Base-by-base conservation (phyloP, 2,797 vertebrate genomes). In the Sebastes aleutianus region DNA sequence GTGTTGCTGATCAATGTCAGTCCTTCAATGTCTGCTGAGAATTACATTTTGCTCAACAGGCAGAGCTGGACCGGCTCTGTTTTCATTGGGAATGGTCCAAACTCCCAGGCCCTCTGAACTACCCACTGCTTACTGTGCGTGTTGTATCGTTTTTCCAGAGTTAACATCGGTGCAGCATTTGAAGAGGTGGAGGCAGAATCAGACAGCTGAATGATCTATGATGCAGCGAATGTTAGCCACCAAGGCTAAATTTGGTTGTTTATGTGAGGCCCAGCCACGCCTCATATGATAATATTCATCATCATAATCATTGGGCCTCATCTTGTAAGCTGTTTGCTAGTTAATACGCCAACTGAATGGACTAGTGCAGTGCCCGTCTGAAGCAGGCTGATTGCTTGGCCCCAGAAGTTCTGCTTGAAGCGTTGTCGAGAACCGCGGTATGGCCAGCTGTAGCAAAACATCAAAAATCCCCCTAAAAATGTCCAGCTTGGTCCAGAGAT, bases 41-140 rank as follows among this genome's bases (percentile, higher is more conserved):
- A 74, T 57, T 73, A 3, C 10, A 10, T 78, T 61, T 78, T 66
- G 14, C 70, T 29, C 8, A 63, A 80, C 63, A 68, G 76, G 70
- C 67, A 77, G 58, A 82, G 24, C 13, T 65, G 61, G 62, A 43
- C 3, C 1, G 0, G 22, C 71, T 76, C 20, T 75, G 58, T 80
- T 73, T 72, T 57, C 12, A 27, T 50, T 70, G 77, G 63, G 65
- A 68, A 50, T 29, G 18, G 54, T 73, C 70, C 76, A 79, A 82
- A 68, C 57, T 69, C 32, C 27, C 57, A 65, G n/a, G 61, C 20
- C 31, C 34, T 59, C 63, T 79, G 34, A 79, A 77, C 26, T 65
- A 67, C n/a, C 18, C 24, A 16, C 43, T 72, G 56, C 32, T 27
- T 34, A n/a, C 67, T 72, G 18, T 67, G 58, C 18, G 54, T 11